A percentile compares a stretch with the other conserved stretches of the same genome.
phyloP scores from a whole-genome alignment of 2,888 invertebrate genomes.

The Drosophila kokeensis region DNA sequence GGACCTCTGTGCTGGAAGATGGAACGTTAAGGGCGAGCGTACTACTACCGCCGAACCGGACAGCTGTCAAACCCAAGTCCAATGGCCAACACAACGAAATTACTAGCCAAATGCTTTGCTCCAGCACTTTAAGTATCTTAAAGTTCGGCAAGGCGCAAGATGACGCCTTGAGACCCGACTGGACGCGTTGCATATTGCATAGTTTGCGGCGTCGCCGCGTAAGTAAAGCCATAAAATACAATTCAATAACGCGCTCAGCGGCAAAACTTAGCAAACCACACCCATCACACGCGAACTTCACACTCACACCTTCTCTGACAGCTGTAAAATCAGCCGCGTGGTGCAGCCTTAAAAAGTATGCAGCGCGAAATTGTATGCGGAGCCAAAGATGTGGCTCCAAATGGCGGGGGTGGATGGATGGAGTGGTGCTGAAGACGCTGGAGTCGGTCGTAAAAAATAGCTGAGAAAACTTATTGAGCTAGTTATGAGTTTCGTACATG shows the following conservation, averaged over 20 bases:
- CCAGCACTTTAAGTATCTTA: constrained; percentile 62
- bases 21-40: constrained; percentile 11
- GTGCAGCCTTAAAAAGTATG: constrained; percentile 68
- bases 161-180: not conserved
- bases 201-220: constrained; percentile 55
- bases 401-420: constrained; percentile 11
- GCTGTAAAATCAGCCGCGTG: constrained; percentile 74
- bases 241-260: constrained; percentile 74
- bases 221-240: constrained; percentile 76
- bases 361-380: constrained; percentile 15
- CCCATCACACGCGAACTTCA: constrained; percentile 20
- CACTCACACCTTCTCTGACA: constrained; percentile 65
- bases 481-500: constrained; percentile 80
- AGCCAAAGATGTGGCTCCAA: constrained; percentile 2
- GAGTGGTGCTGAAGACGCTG: constrained; percentile 25
- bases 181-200: constrained; percentile 61
- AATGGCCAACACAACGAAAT: constrained; percentile 34
- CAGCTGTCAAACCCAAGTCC: constrained; percentile 74
- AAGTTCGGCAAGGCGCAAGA: constrained; percentile 34
- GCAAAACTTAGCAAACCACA: constrained; percentile 25
- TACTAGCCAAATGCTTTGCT: constrained; percentile 16
- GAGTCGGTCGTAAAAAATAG: constrained; percentile 75
- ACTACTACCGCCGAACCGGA: constrained; percentile 31
- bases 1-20: constrained; percentile 18
- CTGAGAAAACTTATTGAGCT: constrained; percentile 79